Conservation (phyloP, 2,888 invertebrate genomes). For the Ennomos erosarius region DNA sequence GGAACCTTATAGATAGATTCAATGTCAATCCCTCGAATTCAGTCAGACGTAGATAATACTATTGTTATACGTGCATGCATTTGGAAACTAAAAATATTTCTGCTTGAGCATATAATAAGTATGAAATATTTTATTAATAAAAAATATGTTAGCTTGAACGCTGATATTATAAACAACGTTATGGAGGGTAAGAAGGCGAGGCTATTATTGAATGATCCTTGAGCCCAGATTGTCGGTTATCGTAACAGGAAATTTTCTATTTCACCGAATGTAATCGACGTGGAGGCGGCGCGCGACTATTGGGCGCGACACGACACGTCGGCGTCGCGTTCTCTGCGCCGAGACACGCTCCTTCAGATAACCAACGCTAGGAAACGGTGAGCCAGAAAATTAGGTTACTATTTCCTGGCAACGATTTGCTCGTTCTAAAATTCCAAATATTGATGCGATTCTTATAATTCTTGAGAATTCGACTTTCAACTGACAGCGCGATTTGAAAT, state of each 20-base stretch:
- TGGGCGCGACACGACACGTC: conserved; percentile 42
- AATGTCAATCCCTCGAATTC: conserved; percentile 50
- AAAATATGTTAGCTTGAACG: conserved; percentile 27
- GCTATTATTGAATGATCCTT: conserved; percentile 61
- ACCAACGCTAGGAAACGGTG: conserved; percentile 44
- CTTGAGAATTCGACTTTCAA: conserved; percentile 60
- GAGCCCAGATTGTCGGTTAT: conserved; percentile 62
- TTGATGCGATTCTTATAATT: conserved; percentile 64
- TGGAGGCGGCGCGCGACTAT: conserved; percentile 28
- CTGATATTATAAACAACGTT: conserved; percentile 38
- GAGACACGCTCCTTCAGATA: conserved; percentile 40
- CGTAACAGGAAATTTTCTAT: conserved; percentile 68
- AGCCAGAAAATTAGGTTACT: conserved; percentile 74
- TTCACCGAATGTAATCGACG: conserved; percentile 70
- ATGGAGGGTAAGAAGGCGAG: conserved; percentile 32
- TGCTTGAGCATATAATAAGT: background rate
- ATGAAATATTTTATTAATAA: conserved; percentile 5
- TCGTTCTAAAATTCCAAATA: conserved; percentile 64
- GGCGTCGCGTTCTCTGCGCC: conserved; percentile 40
- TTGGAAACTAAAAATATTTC: no score
- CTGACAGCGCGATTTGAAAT: conserved; percentile 47
- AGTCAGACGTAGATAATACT: conserved; percentile 48
- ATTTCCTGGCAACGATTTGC: conserved; percentile 45
- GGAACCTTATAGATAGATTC: conserved; percentile 50
- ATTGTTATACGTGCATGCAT: conserved; percentile 38